A percentile compares a stretch with the other conserved stretches of the same genome.
Evolutionary conservation across 1,140 invertebrate genomes (phyloP).

Genomic region (Megathymus violae): DNA sequence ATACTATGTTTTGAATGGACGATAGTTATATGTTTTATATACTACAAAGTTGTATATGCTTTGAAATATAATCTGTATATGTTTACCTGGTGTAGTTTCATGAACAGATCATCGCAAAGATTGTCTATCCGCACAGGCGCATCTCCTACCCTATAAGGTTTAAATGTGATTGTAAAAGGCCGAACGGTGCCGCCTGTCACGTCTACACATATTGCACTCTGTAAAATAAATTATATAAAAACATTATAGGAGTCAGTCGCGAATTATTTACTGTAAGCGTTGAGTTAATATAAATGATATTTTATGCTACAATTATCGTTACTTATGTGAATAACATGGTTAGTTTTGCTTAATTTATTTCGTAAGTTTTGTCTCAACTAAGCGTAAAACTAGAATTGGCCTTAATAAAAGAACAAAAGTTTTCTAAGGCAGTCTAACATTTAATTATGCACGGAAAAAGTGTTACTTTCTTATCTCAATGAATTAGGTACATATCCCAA

Average conservation of each 20-base stretch:
- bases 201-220: conserved; percentile 90
- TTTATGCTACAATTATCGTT: not conserved
- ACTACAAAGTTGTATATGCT: no score
- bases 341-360: not conserved
- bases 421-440: no score
- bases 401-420: no score
- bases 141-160: conserved; percentile 88
- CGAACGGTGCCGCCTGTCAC: conserved; percentile 89
- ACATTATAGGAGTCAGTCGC: not conserved
- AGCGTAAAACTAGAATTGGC: not conserved
- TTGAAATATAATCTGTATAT: not conserved
- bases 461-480: no score
- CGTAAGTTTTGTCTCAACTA: no score
- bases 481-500: no score
- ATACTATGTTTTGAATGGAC: no score
- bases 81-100: conserved; percentile 87
- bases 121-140: conserved; percentile 92
- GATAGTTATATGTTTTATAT: no score
- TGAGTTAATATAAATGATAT: no score
- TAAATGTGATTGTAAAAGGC: conserved; percentile 89
- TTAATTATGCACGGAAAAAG: no score
- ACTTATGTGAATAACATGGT: not conserved
- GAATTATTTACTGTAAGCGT: not conserved
- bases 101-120: conserved; percentile 91
- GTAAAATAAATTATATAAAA: conserved; percentile 30